Conservation (phyloP, 2,113 vertebrate species). For the Sinocyclocheilus grahami region DNA sequence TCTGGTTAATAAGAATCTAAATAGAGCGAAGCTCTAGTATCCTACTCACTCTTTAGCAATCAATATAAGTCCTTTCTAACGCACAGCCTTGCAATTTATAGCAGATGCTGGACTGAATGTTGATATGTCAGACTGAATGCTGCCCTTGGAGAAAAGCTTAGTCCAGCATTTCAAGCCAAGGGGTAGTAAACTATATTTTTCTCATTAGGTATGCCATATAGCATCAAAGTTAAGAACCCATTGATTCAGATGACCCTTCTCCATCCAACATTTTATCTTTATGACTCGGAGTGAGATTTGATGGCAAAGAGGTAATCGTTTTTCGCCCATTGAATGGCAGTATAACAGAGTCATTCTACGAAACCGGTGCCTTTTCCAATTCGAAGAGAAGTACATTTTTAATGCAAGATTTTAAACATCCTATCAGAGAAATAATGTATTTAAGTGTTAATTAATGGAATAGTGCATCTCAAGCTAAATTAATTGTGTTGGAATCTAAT, state of each 20-base stretch:
- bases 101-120: constrained; percentile 64
- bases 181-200: constrained; percentile 67
- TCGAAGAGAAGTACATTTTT: constrained; percentile 4
- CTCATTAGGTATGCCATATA: constrained; percentile 70
- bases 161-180: constrained; percentile 66
- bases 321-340: constrained; percentile 22
- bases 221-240: constrained; percentile 68
- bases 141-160: constrained; percentile 70
- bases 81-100: constrained; percentile 67
- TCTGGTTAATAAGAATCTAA: constrained; percentile 56
- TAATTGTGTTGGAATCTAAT: background rate
- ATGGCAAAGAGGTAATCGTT: constrained; percentile 51
- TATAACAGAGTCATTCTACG: background rate
- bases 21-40: constrained; percentile 54
- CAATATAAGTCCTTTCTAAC: constrained; percentile 69
- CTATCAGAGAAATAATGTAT: background rate
- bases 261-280: constrained; percentile 59
- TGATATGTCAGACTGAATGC: constrained; percentile 68
- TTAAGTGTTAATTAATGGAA: background rate
- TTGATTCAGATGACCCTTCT: constrained; percentile 65
- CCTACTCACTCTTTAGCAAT: constrained; percentile 64
- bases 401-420: background rate
- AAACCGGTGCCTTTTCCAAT: constrained; percentile 8
- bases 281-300: constrained; percentile 54
- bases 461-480: background rate